A percentile compares a stretch with the other conserved stretches of the same genome.
Conservation (phyloP, 1,140 invertebrate genomes). For the Oryzaephilus surinamensis region DNA sequence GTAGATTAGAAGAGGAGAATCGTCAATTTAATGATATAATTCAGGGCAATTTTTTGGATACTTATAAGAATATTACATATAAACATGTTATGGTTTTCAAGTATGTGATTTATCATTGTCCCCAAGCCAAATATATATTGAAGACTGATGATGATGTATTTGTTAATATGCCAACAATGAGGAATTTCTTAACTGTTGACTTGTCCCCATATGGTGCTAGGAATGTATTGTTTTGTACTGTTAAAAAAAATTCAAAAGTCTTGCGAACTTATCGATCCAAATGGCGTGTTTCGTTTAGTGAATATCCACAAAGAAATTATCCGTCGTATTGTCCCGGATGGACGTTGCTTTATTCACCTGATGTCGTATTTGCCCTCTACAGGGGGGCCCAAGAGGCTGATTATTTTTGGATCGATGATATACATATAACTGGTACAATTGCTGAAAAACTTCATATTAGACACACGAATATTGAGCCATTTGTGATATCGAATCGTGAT, state of each 20-base stretch:
- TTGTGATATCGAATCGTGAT: constrained; percentile 24
- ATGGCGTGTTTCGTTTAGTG: constrained; percentile 61
- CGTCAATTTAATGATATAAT: constrained; percentile 55
- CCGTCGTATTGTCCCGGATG: constrained; percentile 60
- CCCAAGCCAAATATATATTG: constrained; percentile 57
- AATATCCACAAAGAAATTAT: constrained; percentile 55
- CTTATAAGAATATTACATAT: constrained; percentile 76
- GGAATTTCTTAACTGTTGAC: constrained; percentile 47
- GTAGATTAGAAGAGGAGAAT: constrained; percentile 48
- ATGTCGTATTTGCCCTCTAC: constrained; percentile 49
- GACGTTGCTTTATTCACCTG: constrained; percentile 61
- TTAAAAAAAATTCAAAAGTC: constrained; percentile 38
- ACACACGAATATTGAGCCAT: constrained; percentile 36
- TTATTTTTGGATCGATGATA: constrained; percentile 78
- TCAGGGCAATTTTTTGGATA: constrained; percentile 67
- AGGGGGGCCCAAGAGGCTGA: constrained; percentile 12
- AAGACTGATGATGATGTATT: constrained; percentile 75
- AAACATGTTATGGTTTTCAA: constrained; percentile 80
- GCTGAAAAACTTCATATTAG: constrained; percentile 48
- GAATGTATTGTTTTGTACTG: constrained; percentile 49
- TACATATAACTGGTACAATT: constrained; percentile 65
- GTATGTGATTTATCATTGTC: constrained; percentile 62
- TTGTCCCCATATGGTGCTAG: constrained; percentile 46
- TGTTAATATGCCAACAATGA: constrained; percentile 55
- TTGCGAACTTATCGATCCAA: constrained; percentile 59